Evolutionary conservation across 1,140 invertebrate genomes (phyloP), one percentile per base, ranked within the genome.

Genomic region (Drosophila parabipectinata): DNA sequence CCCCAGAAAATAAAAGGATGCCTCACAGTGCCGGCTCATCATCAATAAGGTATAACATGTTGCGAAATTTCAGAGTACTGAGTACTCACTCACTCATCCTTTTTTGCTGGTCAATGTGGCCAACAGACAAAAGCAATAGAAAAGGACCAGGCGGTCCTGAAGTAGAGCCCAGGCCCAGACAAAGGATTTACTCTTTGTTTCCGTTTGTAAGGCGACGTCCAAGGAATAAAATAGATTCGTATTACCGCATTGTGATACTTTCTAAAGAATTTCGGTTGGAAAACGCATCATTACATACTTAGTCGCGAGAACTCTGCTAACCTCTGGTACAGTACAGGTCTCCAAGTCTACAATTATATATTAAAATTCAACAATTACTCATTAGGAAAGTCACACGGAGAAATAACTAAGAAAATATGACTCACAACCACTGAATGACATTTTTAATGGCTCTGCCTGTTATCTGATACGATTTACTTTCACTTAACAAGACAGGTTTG

Each of bases 41-140:
- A 79, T 79, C 67, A 79, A 87, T 87, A 87, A 87, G 83, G 67
- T 77, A 75, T 83, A 87, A 88, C 83, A 87, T 87, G 82, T 87
- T 88, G 82, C 82, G 61, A 87, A 88, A 82, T 87, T 68, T 76
- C 63, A 66, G 75, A 83, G 75, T 68, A 73, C 58, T 52, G 5
- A 28, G 26, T 51, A 52, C 75, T 72, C 63, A 82, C 41, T 44
- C 15, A 44, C 34, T 12, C 34, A 83, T 82, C 74, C 71, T 77
- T 76, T 82, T 61, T 57, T 55, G 51, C 56, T 74, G 75, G 62
- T 82, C 83, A 87, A 87, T 88, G 59, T 82, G 75, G 66, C 53
- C 39, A 64, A 54, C 82, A 87, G 79, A 83, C 82, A 87, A 85
- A 85, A 81, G 81, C 68, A 81, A 74, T 87, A 61, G 57, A 77